Percentiles rank a stretch among this genome's conserved stretches.
phyloP scores from a whole-genome alignment of 2,888 invertebrate genomes.

The Abrostola triplasia region DNA sequence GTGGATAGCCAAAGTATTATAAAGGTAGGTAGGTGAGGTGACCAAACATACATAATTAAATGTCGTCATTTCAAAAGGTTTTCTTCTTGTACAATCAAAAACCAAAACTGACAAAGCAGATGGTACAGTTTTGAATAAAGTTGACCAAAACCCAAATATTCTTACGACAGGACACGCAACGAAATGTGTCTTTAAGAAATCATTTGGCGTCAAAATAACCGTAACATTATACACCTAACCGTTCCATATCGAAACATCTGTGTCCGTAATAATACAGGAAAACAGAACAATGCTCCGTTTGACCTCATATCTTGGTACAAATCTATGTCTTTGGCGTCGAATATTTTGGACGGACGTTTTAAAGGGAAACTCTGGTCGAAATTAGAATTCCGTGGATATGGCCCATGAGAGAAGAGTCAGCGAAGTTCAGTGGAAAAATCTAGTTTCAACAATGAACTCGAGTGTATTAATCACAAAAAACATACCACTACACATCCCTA shows the following conservation, averaged over 20 bases:
- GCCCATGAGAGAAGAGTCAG: slow-evolving; percentile 53
- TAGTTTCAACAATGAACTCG: too few species aligned
- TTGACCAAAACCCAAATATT: slow-evolving; percentile 28
- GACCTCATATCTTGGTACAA: slow-evolving; percentile 74
- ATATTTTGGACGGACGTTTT: slow-evolving; percentile 81
- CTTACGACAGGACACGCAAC: slow-evolving; percentile 16
- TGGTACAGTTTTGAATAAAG: slow-evolving; percentile 10
- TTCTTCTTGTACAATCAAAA: too few species aligned
- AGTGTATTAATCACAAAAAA: too few species aligned
- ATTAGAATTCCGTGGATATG: slow-evolving; percentile 75
- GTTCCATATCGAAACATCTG: slow-evolving; percentile 41
- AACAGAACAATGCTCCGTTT: slow-evolving; percentile 76
- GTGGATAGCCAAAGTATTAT: too few species aligned
- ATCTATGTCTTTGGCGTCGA: slow-evolving; percentile 81
- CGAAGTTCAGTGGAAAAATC: slow-evolving; percentile 18
- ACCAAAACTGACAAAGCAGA: too few species aligned
- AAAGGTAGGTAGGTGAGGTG: too few species aligned
- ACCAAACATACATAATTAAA: slow-evolving; percentile 1
- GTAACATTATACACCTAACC: slow-evolving; percentile 37
- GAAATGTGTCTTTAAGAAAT: slow-evolving; percentile 34
- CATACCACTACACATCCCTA: too few species aligned
- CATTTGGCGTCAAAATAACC: slow-evolving; percentile 27
- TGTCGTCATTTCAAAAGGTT: background rate
- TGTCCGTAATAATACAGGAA: slow-evolving; percentile 69
- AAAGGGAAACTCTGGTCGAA: slow-evolving; percentile 78